Evolutionary conservation across 2,113 vertebrate species (phyloP).

Genomic region (Rhea pennata): DNA sequence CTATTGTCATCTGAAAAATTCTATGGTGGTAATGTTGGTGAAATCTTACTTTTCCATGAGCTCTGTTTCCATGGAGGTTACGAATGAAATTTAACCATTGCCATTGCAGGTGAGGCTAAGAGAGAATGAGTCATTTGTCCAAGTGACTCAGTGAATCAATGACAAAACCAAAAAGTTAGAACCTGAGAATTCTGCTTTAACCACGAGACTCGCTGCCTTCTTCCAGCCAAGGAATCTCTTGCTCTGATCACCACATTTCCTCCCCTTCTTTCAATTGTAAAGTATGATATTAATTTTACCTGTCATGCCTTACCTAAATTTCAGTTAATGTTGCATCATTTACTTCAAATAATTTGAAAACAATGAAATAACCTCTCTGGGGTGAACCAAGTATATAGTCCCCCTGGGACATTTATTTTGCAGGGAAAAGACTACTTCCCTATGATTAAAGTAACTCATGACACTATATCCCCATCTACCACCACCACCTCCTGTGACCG

Average conservation of each 20-base stretch:
- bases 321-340: neutral
- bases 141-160: neutral
- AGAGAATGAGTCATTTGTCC: neutral
- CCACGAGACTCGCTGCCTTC: fast-evolving
- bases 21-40: neutral
- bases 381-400: neutral
- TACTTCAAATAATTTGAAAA: neutral
- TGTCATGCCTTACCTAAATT: neutral
- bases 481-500: neutral
- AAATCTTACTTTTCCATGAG: neutral
- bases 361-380: neutral
- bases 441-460: neutral
- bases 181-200: neutral
- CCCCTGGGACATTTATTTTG: neutral
- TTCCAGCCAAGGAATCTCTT: neutral
- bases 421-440: neutral
- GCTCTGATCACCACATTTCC: neutral
- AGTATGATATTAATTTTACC: neutral
- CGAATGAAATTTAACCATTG: neutral
- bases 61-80: neutral
- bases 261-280: neutral
- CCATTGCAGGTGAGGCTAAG: neutral
- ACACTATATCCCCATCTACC: neutral
- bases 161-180: neutral
- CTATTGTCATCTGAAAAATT: neutral